Percentiles rank a stretch among this genome's conserved stretches.
These are phyloP conservation scores for Emmelina monodactyla DNA, from an alignment of 2,888 invertebrate genomes.

Conservation along the genomic window DNA sequence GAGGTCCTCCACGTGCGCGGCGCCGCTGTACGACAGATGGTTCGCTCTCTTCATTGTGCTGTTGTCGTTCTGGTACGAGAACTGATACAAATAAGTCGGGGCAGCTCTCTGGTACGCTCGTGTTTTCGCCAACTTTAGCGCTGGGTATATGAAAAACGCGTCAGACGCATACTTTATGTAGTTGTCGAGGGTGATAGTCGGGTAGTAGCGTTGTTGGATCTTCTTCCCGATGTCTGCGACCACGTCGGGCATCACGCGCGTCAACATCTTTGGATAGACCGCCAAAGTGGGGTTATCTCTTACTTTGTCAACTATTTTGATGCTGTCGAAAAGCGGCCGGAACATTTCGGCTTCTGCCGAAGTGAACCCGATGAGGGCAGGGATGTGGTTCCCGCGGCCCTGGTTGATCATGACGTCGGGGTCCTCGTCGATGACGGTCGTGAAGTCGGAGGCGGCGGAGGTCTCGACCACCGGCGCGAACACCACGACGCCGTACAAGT, in stretches of 20 bases:
- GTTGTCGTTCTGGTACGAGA: conserved; percentile 40
- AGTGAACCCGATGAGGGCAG: conserved; percentile 42
- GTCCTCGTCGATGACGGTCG: conserved; percentile 35
- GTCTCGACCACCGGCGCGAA: conserved; percentile 47
- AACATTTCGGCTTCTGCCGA: conserved; percentile 41
- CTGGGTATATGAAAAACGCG: conserved; percentile 19
- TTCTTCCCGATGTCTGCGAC: conserved; percentile 10
- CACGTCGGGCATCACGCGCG: neutral
- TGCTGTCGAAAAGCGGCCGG: conserved; percentile 27
- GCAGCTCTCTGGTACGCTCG: conserved; percentile 19
- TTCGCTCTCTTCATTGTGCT: conserved; percentile 33
- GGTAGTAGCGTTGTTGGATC: conserved; percentile 18
- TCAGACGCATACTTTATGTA: conserved; percentile 17
- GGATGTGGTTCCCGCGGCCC: conserved; percentile 35
- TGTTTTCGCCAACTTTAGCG: conserved; percentile 20
- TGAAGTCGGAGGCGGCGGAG: conserved; percentile 30
- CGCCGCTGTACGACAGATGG: conserved; percentile 27
- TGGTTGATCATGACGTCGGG: conserved; percentile 32
- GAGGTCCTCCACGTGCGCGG: conserved; percentile 49
- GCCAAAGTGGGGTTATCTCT: conserved; percentile 22
- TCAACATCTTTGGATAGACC: conserved; percentile 4
- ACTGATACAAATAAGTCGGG: conserved; percentile 50
- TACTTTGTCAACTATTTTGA: conserved; percentile 26
- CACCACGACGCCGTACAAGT: conserved; percentile 29
- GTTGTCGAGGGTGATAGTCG: conserved; percentile 14